Percentiles rank a stretch among this genome's conserved stretches.
phyloP scores from a whole-genome alignment of 2,888 invertebrate genomes.

The Tipula vernalis region DNA sequence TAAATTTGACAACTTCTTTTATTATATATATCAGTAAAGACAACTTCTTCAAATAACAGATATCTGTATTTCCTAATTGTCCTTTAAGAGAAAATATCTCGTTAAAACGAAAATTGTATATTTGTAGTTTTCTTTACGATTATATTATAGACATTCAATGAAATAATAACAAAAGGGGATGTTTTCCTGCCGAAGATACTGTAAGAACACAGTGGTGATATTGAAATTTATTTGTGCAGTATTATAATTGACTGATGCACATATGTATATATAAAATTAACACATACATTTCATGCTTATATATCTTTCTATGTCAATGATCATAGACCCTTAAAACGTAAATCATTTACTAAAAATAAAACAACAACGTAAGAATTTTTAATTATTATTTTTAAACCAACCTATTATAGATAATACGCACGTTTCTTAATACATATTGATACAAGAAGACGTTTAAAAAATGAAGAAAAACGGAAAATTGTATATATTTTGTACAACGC shows the following conservation, averaged over 20 bases:
- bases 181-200: not conserved
- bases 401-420: not conserved
- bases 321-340: not conserved
- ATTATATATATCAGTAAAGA: not conserved
- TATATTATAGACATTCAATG: not conserved
- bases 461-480: not conserved
- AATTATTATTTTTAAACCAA: not conserved
- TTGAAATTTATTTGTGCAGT: not conserved
- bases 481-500: not conserved
- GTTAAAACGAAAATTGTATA: not conserved
- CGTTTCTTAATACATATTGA: not conserved
- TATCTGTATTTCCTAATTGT: slow-evolving; percentile 4
- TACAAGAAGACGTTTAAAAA: not conserved
- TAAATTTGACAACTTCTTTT: not conserved
- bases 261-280: not conserved
- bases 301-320: not conserved
- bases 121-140: not conserved
- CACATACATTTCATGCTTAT: not conserved
- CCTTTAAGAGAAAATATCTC: not conserved
- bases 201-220: not conserved
- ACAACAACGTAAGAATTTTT: not conserved
- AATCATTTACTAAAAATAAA: not conserved
- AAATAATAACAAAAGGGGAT: not conserved
- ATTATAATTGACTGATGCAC: not conserved
- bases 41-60: not conserved